phyloP scores from a whole-genome alignment of 2,888 invertebrate genomes.

The Archaeoteleia sp. region DNA sequence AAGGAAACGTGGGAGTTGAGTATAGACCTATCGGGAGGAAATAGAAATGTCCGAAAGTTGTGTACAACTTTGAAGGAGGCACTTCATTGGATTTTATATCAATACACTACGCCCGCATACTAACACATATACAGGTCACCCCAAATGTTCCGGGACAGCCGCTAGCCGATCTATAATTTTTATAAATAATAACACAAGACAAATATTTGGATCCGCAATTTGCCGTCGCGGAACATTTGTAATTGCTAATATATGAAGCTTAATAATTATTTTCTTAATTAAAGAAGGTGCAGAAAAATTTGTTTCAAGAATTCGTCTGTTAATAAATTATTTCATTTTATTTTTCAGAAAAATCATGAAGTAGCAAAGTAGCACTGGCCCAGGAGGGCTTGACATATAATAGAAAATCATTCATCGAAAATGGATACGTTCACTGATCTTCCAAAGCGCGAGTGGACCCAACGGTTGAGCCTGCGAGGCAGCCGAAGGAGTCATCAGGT shows the following conservation, averaged over 20 bases:
- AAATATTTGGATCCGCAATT: no score
- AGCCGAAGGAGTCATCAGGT: constrained; percentile 80
- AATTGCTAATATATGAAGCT: no score
- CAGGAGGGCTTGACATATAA: constrained; percentile 41
- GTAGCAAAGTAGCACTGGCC: constrained; percentile 46
- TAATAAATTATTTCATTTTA: constrained; percentile 19
- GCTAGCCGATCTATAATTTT: no score
- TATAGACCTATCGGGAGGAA: constrained; percentile 22
- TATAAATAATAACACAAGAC: no score
- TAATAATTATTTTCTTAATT: no score
- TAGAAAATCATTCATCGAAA: constrained; percentile 17
- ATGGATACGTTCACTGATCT: constrained; percentile 77
- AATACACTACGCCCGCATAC: no score
- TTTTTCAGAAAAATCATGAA: constrained; percentile 58
- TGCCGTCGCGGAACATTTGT: no score
- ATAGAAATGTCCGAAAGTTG: constrained; percentile 41
- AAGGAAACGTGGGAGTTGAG: constrained; percentile 1
- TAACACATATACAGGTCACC: no score
- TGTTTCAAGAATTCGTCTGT: neutral
- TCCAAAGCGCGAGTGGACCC: constrained; percentile 83
- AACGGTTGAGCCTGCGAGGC: constrained; percentile 83
- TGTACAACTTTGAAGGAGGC: constrained; percentile 17
- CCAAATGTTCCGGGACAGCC: no score
- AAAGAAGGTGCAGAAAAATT: neutral
- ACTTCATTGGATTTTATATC: no score